Conservation (phyloP, 1,140 invertebrate genomes). For the Tetramorium alpestre region DNA sequence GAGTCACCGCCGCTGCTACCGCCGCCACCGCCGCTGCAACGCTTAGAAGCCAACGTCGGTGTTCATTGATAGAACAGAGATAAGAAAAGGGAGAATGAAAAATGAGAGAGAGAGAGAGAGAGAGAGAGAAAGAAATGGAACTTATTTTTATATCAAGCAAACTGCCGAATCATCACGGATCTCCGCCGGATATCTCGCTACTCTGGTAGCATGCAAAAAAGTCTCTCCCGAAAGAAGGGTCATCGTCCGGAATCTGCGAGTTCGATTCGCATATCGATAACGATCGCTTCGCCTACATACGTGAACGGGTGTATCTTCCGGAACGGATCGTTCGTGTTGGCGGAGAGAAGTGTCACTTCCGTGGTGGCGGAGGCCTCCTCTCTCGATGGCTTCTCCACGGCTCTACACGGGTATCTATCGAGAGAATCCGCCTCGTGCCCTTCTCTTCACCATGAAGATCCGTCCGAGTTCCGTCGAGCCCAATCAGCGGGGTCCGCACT, state of each 20-base stretch:
- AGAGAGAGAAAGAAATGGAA: constrained; percentile 11
- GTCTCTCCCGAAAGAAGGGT: background rate
- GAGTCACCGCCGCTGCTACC: constrained; percentile 25
- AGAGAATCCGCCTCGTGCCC: background rate
- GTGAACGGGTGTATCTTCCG: constrained; percentile 40
- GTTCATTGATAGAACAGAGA: constrained; percentile 53
- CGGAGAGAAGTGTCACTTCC: constrained; percentile 34
- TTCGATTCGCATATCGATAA: background rate
- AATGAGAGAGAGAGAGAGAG: background rate
- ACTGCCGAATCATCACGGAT: constrained; percentile 20
- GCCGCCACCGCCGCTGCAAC: constrained; percentile 38
- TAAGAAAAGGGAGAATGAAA: background rate
- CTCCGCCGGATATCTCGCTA: background rate
- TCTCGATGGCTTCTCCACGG: background rate
- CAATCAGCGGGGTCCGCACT: constrained; percentile 46
- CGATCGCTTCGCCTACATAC: constrained; percentile 61
- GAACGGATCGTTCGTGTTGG: background rate
- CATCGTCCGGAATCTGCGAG: background rate
- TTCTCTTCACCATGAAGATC: constrained; percentile 36
- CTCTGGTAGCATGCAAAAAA: background rate
- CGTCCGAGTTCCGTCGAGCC: background rate
- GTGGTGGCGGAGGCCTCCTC: background rate
- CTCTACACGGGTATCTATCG: constrained; percentile 8
- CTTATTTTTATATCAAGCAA: constrained; percentile 60
- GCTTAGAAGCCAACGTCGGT: constrained; percentile 40